These are phyloP conservation scores for Sebastes vulpes DNA, from an alignment of 2,797 vertebrate genomes.

Conservation along the genomic window DNA sequence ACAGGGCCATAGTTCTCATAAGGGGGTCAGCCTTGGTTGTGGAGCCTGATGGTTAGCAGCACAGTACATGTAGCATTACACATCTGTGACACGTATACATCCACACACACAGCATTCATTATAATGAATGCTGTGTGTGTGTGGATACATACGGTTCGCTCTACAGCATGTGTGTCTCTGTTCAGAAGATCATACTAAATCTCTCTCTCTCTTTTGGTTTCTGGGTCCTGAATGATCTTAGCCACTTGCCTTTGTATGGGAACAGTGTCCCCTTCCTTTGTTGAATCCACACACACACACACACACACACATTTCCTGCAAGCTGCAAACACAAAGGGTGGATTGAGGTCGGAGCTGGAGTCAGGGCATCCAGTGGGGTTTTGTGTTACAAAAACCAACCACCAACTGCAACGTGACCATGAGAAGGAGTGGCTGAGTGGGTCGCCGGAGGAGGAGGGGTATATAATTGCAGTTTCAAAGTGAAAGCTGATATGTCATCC, in stretches of 20 bases:
- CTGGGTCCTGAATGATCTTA: slow-evolving; percentile 15
- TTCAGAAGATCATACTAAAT: slow-evolving; percentile 11
- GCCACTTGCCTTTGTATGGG: slow-evolving; percentile 32
- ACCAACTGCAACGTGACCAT: slow-evolving; percentile 58
- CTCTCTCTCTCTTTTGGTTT: slow-evolving; percentile 5
- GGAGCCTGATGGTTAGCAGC: too few relatives aligned
- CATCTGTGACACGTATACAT: too few relatives aligned
- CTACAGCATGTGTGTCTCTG: background rate
- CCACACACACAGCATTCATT: background rate
- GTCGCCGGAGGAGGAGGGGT: background rate
- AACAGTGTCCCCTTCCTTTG: slow-evolving; percentile 35
- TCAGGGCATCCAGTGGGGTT: slow-evolving; percentile 55
- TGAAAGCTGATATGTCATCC: slow-evolving; percentile 2
- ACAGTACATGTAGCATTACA: background rate
- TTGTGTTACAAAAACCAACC: slow-evolving; percentile 69
- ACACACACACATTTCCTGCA: slow-evolving; percentile 57
- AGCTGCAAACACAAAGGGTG: slow-evolving; percentile 72
- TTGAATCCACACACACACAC: slow-evolving; percentile 51
- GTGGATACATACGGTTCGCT: background rate
- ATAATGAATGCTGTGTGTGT: background rate
- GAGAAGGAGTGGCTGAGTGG: background rate
- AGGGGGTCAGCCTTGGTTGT: too few relatives aligned
- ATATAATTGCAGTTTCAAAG: slow-evolving; percentile 1
- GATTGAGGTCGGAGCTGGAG: slow-evolving; percentile 68
- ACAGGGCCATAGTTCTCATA: too few relatives aligned